Evolutionary conservation across 2,797 vertebrate species (phyloP).

Genomic region (Peromyscus eremicus): DNA sequence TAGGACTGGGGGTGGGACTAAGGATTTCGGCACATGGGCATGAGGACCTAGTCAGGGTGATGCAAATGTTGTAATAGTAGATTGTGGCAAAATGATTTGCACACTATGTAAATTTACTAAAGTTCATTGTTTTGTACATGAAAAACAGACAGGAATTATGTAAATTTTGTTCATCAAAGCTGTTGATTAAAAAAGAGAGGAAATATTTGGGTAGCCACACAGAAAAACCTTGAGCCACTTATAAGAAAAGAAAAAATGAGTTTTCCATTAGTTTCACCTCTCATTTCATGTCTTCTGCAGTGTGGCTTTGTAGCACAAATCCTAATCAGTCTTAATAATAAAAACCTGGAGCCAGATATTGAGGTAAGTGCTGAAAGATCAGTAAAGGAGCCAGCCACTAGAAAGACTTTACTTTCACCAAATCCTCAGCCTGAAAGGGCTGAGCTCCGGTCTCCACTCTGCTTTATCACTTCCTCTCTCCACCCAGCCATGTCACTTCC

Average conservation of each 20-base stretch:
- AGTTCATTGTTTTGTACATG: neutral
- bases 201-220: neutral
- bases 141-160: neutral
- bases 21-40: neutral
- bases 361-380: too few relatives aligned
- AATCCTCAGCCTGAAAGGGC: too few relatives aligned
- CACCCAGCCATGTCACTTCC: too few relatives aligned
- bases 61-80: neutral
- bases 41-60: neutral
- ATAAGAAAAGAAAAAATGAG: neutral
- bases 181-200: neutral
- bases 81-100: neutral
- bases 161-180: neutral
- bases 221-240: neutral
- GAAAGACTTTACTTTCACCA: too few relatives aligned
- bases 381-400: too few relatives aligned
- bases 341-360: too few relatives aligned
- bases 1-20: neutral
- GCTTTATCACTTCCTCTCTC: too few relatives aligned
- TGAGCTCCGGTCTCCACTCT: too few relatives aligned
- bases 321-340: too few relatives aligned
- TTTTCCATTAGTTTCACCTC: neutral
- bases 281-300: neutral
- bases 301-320: neutral
- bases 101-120: neutral